Evolutionary conservation across 2,113 vertebrate species (phyloP).

Genomic region (Albula goreensis): DNA sequence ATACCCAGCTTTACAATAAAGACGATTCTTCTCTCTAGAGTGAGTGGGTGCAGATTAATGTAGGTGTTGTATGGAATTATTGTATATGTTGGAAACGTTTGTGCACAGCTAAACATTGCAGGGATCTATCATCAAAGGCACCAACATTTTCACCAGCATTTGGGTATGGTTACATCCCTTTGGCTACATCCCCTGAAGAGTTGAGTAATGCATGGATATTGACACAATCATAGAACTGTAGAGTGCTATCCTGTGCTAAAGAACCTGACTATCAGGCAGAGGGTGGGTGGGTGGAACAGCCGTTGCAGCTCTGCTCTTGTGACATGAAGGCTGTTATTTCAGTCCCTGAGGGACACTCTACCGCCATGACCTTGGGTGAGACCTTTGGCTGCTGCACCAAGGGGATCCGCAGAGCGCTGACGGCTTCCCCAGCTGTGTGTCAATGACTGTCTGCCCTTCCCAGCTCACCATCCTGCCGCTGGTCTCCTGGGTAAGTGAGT

Average conservation of each 20-base stretch:
- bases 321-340: not conserved
- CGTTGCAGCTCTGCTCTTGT: not conserved
- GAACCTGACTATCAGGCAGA: not conserved
- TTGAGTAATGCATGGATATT: not conserved
- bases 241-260: not conserved
- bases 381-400: not conserved
- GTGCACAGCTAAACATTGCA: not conserved
- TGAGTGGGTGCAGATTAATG: not conserved
- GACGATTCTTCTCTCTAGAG: not conserved
- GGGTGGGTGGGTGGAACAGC: not conserved
- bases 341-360: not conserved
- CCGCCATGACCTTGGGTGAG: not conserved
- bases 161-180: not conserved
- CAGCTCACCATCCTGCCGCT: no score
- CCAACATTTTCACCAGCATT: not conserved
- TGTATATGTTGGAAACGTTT: not conserved
- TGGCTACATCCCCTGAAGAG: not conserved
- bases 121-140: not conserved
- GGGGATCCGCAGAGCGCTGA: not conserved
- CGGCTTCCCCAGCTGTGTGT: not conserved
- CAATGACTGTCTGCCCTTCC: no score
- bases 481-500: not conserved
- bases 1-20: not conserved
- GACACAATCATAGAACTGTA: not conserved
- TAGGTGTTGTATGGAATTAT: not conserved